Base-by-base conservation (phyloP, 2,888 invertebrate genomes). In the Pyrochroa serraticornis region DNA sequence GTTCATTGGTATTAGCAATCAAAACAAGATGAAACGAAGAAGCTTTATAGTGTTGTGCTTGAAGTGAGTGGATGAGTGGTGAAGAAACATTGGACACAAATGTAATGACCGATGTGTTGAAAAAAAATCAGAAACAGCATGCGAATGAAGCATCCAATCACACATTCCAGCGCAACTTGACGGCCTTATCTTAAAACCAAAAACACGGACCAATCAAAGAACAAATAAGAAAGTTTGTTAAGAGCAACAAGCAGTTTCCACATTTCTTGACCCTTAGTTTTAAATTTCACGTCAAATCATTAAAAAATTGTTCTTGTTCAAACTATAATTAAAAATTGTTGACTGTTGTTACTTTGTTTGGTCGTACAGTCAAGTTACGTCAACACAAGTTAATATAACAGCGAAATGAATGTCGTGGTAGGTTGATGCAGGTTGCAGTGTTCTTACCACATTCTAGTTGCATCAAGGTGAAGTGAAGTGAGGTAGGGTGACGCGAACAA, bases 391-490 rank as follows among this genome's bases (percentile, higher is more conserved):
- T 22, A 22, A 22, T 22, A 3, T 22, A 22, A 56, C 35, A 43
- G 46, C 46, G 33, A 48, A 42, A 59, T 54, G 52, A 56, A 60
- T 50, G 42, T 58, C 22, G 51, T 51, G 32, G 13, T 46, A 50
- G 49, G 42, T 54, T 36, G 71, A 66, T 68, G 70, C 70, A 65
- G 73, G 72, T 71, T 74, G 75, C 74, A 72, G 77, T 78, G 78
- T 79, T 78, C 79, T 79, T 79, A 79, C 79, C 79, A 75, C 79
- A 78, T 79, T 79, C 79, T 79, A 75, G 78, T 78, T 77, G 79
- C 78, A 75, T 77, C 78, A 78, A 72, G 76, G 77, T 77, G 78
- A 78, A 77, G 77, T 75, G 72, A 77, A 77, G 77, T 77, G 77
- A 76, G 77, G 77, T 77, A 76, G 76, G 76, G 76, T 77, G 78